A percentile compares a stretch with the other conserved stretches of the same genome.
These are phyloP conservation scores for Pungitius pungitius DNA, from an alignment of 2,113 vertebrate genomes.

Conservation along the genomic window DNA sequence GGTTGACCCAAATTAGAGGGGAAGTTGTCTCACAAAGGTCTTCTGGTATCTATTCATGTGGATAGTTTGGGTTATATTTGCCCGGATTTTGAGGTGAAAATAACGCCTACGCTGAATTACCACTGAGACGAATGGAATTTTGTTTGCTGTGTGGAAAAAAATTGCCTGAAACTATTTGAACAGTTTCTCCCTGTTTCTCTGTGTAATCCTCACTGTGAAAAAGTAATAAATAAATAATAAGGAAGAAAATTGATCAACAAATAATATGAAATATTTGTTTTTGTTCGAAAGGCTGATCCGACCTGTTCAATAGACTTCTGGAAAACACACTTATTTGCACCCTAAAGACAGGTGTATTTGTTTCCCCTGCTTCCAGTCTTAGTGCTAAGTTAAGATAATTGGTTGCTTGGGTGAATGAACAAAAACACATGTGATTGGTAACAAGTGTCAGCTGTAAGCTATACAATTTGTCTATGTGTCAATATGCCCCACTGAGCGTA, in stretches of 20 bases:
- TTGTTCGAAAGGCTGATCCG: too few relatives aligned
- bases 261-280: too few relatives aligned
- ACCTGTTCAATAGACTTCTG: too few relatives aligned
- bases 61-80: constrained; percentile 6
- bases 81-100: not conserved
- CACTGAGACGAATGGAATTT: not conserved
- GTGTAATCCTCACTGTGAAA: not conserved
- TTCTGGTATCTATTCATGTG: not conserved
- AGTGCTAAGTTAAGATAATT: too few relatives aligned
- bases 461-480: not conserved
- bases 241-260: too few relatives aligned
- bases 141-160: not conserved
- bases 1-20: constrained; percentile 36
- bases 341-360: too few relatives aligned
- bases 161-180: not conserved
- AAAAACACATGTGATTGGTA: too few relatives aligned
- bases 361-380: too few relatives aligned
- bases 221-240: too few relatives aligned
- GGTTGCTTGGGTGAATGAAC: too few relatives aligned
- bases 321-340: too few relatives aligned
- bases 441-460: too few relatives aligned
- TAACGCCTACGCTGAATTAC: not conserved
- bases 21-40: not conserved
- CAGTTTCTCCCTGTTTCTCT: not conserved
- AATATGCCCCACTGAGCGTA: not conserved